A percentile compares a stretch with the other conserved stretches of the same genome.
Conservation (phyloP, 37 sponge, comb jelly and placozoan genomes). For the Ephydatia muelleri region DNA sequence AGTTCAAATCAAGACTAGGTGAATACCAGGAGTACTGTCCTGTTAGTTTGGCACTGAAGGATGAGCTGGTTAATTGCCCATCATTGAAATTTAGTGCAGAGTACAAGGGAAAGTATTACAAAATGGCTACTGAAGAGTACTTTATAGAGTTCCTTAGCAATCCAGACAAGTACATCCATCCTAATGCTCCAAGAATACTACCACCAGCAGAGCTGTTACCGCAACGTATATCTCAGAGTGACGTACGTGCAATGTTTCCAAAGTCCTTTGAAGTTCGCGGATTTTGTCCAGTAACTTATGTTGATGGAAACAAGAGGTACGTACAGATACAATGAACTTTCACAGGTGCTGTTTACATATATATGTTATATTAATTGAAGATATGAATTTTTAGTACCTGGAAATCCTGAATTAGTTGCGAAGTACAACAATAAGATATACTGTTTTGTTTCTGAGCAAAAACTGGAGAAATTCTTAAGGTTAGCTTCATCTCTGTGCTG, state of each 20-base stretch:
- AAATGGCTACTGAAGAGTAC: slow-evolving; percentile 58
- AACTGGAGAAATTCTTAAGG: slow-evolving; percentile 85
- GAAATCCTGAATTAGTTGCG: slow-evolving; percentile 62
- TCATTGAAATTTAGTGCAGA: slow-evolving; percentile 76
- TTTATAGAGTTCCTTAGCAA: slow-evolving; percentile 61
- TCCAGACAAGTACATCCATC: slow-evolving; percentile 76
- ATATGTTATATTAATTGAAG: slow-evolving; percentile 15
- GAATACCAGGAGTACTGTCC: slow-evolving; percentile 89
- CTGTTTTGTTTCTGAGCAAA: slow-evolving; percentile 68
- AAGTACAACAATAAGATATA: slow-evolving; percentile 81
- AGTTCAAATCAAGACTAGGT: slow-evolving; percentile 77
- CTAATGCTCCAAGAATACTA: slow-evolving; percentile 48
- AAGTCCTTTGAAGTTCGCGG: slow-evolving; percentile 82
- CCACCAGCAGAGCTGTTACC: slow-evolving; percentile 71
- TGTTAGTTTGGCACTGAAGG: slow-evolving; percentile 71
- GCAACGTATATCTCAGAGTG: slow-evolving; percentile 47
- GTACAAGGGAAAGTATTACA: slow-evolving; percentile 79
- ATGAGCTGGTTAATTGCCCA: slow-evolving; percentile 83
- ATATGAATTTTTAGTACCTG: slow-evolving; percentile 86
- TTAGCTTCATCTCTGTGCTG: background rate
- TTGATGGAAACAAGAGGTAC: slow-evolving; percentile 79
- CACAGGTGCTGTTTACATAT: background rate
- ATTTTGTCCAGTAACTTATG: slow-evolving; percentile 93
- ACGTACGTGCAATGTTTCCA: slow-evolving; percentile 89
- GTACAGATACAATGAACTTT: too few relatives aligned